These are phyloP conservation scores for Acanthisitta chloris DNA, from an alignment of 2,113 vertebrate species.

Conservation along the genomic window DNA sequence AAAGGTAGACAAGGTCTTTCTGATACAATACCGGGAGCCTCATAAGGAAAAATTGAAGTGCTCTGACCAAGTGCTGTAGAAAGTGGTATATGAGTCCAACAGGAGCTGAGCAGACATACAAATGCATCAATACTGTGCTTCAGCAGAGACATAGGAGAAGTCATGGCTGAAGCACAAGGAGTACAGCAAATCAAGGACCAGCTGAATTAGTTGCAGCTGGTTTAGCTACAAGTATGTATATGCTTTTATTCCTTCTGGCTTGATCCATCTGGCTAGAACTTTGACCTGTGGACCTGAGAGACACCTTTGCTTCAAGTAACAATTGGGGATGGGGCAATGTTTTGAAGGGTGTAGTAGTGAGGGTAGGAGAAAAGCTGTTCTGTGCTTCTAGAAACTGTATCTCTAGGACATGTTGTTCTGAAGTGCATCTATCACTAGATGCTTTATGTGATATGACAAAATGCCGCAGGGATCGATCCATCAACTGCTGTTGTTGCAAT, in stretches of 20 bases:
- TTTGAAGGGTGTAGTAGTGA: not conserved
- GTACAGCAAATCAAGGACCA: not conserved
- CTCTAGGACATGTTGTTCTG: slow-evolving; percentile 19
- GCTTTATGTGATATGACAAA: slow-evolving; percentile 53
- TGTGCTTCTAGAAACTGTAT: not conserved
- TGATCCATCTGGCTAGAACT: not conserved
- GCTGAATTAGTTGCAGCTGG: not conserved
- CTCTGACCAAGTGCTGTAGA: not conserved
- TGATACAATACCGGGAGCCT: not conserved
- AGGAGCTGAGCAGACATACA: not conserved
- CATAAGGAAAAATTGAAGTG: not conserved
- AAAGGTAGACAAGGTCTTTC: not conserved
- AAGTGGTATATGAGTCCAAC: not conserved
- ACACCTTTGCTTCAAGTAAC: not conserved
- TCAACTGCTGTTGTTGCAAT: slow-evolving; percentile 14
- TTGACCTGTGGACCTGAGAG: not conserved
- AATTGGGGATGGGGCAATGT: not conserved
- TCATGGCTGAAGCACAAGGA: not conserved
- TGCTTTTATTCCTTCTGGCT: not conserved
- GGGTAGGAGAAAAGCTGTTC: not conserved
- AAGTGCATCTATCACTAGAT: slow-evolving; percentile 19
- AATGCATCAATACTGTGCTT: not conserved
- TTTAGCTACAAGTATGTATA: not conserved
- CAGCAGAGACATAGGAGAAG: not conserved
- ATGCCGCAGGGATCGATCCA: not conserved